Conservation (phyloP, 2,113 vertebrate species). For the Ia io region DNA sequence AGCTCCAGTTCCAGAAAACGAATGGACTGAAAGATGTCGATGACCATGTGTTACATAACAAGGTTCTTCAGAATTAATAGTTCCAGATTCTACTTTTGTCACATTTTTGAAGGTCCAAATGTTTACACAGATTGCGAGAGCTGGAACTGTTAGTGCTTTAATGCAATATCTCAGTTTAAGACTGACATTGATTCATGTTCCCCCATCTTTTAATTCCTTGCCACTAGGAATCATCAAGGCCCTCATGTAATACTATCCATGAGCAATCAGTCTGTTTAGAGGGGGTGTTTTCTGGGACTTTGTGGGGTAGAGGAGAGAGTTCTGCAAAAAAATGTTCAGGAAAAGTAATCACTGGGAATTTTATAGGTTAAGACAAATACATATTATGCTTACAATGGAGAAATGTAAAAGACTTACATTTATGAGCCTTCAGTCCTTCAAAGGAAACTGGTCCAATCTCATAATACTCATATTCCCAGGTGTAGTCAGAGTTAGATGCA, state of each 20-base stretch:
- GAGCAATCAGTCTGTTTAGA: neutral
- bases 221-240: neutral
- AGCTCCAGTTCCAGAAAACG: neutral
- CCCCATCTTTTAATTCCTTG: neutral
- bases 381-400: neutral
- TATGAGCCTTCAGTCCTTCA: slow-evolving; percentile 94
- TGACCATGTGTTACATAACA: neutral
- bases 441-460: slow-evolving; percentile 95
- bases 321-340: neutral
- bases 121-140: neutral
- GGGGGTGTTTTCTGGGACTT: neutral
- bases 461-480: slow-evolving; percentile 97
- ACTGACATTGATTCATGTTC: neutral
- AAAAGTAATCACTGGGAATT: neutral
- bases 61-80: neutral
- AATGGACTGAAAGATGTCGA: neutral
- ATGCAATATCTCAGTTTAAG: neutral
- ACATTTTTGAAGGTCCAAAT: neutral
- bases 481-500: slow-evolving; percentile 88
- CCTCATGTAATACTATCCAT: neutral
- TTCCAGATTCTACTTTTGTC: neutral
- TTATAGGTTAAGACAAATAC: neutral
- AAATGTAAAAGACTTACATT: slow-evolving; percentile 87
- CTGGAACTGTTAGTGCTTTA: neutral
- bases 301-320: neutral